Percentiles rank a stretch among this genome's conserved stretches.
phyloP scores from a whole-genome alignment of 2,113 vertebrate genomes.

The Tricholaema leucomelas region DNA sequence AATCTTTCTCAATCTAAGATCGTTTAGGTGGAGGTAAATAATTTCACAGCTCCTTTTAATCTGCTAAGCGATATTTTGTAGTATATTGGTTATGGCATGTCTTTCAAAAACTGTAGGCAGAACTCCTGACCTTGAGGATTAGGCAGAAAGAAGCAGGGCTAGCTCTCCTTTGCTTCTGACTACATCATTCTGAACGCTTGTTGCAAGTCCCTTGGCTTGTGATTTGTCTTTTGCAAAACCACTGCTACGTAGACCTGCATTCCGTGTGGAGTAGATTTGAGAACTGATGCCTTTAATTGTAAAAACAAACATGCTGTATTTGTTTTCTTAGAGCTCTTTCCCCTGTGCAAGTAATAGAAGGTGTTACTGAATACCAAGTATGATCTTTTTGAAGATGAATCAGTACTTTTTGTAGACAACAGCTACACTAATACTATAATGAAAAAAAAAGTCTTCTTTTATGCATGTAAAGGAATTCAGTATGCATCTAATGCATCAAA shows the following conservation, averaged over 20 bases:
- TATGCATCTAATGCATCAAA: neutral
- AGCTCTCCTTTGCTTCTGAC: neutral
- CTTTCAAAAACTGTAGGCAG: neutral
- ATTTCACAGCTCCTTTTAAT: neutral
- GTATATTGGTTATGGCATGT: neutral
- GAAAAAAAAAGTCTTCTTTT: neutral
- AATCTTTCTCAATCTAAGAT: neutral
- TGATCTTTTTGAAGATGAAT: neutral
- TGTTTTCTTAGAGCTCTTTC: neutral
- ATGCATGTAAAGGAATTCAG: neutral
- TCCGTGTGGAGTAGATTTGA: neutral
- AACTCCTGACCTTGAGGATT: neutral
- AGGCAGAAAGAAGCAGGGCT: neutral
- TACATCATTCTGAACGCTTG: neutral
- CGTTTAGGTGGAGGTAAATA: neutral
- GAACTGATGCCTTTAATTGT: neutral
- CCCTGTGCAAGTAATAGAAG: neutral
- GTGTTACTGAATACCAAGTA: neutral
- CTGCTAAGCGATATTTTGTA: neutral
- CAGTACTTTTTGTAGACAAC: neutral
- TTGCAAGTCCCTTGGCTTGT: neutral
- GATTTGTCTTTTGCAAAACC: neutral
- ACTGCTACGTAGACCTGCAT: neutral
- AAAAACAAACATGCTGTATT: neutral
- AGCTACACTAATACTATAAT: neutral